Base-by-base conservation (phyloP, 2,113 vertebrate genomes). In the Mixornis gularis region DNA sequence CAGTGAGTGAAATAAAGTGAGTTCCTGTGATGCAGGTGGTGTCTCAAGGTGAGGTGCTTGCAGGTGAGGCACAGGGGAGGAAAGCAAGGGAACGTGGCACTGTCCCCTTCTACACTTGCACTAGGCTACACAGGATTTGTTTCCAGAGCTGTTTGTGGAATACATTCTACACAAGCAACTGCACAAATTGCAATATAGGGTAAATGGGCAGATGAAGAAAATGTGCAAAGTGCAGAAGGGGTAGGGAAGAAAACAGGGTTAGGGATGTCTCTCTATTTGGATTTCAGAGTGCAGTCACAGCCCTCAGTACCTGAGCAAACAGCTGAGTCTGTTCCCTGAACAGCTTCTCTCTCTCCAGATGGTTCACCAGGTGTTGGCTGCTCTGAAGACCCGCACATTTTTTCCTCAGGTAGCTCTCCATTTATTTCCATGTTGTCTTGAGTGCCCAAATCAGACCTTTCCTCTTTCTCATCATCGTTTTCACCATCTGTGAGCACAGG, bases 261-360 rank as follows among this genome's bases (percentile, higher is more conserved):
- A 93, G 74, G 38, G 55, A 62, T 58, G 51, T 34, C 44, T 24
- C 9, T 40, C n/a, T 53, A 8, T 4, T 18, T 53, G 64, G 83
- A 71, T 79, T 68, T 93, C 72, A 44, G 71, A 40, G 46, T 66
- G 48, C 1, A 2, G 76, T 36, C 69, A 60, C 17, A 84, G 87
- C 46, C 49, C 44, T 86, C 76, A 82, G 44, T 97, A 97, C 96
- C 96, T 97, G 96, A 95, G 76, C 40, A 64, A 78, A 92, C 51
- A 86, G 95, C 74, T 3, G 89, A 90, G 64, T 90, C 92, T 10
- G 16, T 52, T 60, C 94, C 89, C 81, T 76, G 92, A 79, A 62
- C 2, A 1, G 32, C 36, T 90, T 56, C 85, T 76, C 68, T 49
- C 72, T 74, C 83, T 78, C 46, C 7, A 0, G 56, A 56, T 41